phyloP scores from a whole-genome alignment of 2,888 invertebrate genomes.

The Trisateles emortualis region DNA sequence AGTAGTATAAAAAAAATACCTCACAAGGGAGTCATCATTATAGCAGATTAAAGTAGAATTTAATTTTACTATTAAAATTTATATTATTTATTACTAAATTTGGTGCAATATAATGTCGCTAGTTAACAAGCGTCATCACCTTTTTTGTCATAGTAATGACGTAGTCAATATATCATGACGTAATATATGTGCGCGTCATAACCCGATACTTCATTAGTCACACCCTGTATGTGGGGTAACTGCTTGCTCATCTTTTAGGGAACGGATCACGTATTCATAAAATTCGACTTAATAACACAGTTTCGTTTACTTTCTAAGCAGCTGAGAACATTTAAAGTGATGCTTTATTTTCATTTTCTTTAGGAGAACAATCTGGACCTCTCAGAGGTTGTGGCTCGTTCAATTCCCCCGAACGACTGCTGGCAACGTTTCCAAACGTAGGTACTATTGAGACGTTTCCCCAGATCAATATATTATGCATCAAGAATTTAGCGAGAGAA shows the following conservation, averaged over 20 bases:
- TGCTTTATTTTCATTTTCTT: not conserved
- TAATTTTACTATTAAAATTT: no score
- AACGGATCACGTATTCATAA: slow-evolving; percentile 7
- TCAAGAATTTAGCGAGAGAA: slow-evolving; percentile 12
- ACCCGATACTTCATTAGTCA: slow-evolving; percentile 25
- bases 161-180: slow-evolving; percentile 16
- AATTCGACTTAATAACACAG: slow-evolving; percentile 7
- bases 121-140: not conserved
- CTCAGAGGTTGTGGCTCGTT: not conserved
- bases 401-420: not conserved
- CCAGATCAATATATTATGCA: slow-evolving; percentile 16
- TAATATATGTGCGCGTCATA: slow-evolving; percentile 19
- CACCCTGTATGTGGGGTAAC: slow-evolving; percentile 8
- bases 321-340: no score
- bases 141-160: slow-evolving; percentile 8
- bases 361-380: not conserved
- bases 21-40: no score
- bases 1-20: no score
- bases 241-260: slow-evolving; percentile 8
- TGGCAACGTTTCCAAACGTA: not conserved
- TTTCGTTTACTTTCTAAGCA: not conserved
- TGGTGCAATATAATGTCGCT: no score
- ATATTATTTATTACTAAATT: no score
- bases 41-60: no score
- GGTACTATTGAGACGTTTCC: slow-evolving; percentile 7